Conservation (phyloP, 2,888 invertebrate species). For the Paralinhomoeus sp. region DNA sequence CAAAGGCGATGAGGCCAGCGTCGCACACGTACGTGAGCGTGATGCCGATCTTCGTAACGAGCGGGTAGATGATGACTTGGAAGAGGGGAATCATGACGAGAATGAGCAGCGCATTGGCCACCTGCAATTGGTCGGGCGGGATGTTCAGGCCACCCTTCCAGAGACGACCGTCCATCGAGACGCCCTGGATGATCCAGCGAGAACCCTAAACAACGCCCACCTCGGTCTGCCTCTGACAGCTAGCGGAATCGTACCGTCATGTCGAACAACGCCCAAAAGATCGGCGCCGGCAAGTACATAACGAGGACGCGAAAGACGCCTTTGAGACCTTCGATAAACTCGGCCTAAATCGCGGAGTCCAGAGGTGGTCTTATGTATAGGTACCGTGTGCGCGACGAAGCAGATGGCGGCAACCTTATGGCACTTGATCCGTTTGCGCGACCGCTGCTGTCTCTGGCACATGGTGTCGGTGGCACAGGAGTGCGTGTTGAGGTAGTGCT, state of each 20-base stretch:
- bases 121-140: neutral
- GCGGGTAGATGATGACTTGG: slow-evolving; percentile 25
- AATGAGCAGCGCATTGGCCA: slow-evolving; percentile 28
- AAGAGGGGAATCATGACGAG: slow-evolving; percentile 30
- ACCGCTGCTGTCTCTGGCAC: slow-evolving; percentile 3
- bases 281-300: slow-evolving; percentile 39
- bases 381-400: no score
- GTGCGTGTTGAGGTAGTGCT: slow-evolving; percentile 14
- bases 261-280: slow-evolving; percentile 94
- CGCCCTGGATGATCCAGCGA: slow-evolving; percentile 74
- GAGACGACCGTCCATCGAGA: slow-evolving; percentile 39
- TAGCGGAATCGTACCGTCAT: no score
- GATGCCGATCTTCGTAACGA: slow-evolving; percentile 8
- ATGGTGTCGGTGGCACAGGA: slow-evolving; percentile 12
- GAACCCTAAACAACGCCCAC: no score
- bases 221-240: no score
- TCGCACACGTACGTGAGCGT: slow-evolving; percentile 9
- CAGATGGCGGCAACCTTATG: neutral
- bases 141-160: slow-evolving; percentile 5
- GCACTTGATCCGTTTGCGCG: neutral
- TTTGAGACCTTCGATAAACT: slow-evolving; percentile 17
- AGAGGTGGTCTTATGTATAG: no score
- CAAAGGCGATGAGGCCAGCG: no score
- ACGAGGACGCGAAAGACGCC: slow-evolving; percentile 15
- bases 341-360: slow-evolving; percentile 5